Conservation (phyloP, 2,888 invertebrate genomes). For the Nephrocerus scutellatus region DNA sequence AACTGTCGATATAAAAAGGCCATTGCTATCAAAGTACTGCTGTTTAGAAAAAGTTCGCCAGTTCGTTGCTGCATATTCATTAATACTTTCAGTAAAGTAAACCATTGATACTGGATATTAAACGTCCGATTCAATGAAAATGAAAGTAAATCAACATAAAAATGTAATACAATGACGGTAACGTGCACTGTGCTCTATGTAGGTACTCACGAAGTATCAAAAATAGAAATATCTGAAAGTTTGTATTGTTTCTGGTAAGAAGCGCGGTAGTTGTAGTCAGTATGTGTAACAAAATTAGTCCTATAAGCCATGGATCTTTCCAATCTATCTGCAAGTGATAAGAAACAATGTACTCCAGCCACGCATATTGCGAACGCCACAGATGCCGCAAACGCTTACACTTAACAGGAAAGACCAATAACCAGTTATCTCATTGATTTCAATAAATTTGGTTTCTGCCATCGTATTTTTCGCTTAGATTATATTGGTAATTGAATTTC, state of each 20-base stretch:
- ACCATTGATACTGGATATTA: conserved; percentile 78
- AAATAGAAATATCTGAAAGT: conserved; percentile 78
- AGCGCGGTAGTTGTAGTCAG: conserved; percentile 70
- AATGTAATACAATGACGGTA: conserved; percentile 1
- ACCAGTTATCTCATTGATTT: conserved; percentile 64
- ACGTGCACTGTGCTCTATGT: too few relatives aligned
- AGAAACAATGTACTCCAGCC: conserved; percentile 8
- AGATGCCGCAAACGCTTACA: conserved; percentile 57
- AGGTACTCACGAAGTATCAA: conserved; percentile 72
- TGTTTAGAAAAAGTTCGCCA: conserved; percentile 84
- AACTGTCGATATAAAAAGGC: conserved; percentile 86
- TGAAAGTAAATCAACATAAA: conserved; percentile 10
- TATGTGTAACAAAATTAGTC: conserved; percentile 67
- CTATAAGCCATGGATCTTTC: conserved; percentile 81
- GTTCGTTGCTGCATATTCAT: conserved; percentile 79
- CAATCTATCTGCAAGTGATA: conserved; percentile 71
- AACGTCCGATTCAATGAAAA: too few relatives aligned
- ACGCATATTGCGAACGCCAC: neutral
- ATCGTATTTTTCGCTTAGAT: conserved; percentile 23
- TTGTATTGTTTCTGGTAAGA: conserved; percentile 76
- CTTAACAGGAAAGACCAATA: conserved; percentile 71
- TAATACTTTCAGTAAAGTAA: conserved; percentile 85
- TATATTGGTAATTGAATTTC: neutral
- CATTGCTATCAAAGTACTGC: conserved; percentile 91
- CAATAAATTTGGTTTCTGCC: conserved; percentile 58